Evolutionary conservation across 2,113 vertebrate genomes (phyloP).

Genomic region (Oncorhynchus tshawytscha): DNA sequence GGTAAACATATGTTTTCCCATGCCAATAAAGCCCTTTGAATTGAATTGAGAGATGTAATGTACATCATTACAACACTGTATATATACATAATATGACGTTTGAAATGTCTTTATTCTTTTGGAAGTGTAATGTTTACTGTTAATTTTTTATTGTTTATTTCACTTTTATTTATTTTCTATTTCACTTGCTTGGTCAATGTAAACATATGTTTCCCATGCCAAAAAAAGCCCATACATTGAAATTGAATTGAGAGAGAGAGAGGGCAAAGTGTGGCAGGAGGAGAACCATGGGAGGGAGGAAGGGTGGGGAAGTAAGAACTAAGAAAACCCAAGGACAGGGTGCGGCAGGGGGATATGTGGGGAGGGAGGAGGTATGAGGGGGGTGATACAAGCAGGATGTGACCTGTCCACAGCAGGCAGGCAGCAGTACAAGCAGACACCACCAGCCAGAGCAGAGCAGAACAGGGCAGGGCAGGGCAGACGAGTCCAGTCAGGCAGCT

Average conservation of each 20-base stretch:
- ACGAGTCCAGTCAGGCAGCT: neutral
- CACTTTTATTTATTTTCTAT: too few relatives aligned
- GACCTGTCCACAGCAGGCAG: constrained; percentile 26
- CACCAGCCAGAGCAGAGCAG: neutral
- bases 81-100: too few relatives aligned
- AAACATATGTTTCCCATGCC: too few relatives aligned
- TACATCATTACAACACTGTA: too few relatives aligned
- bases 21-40: too few relatives aligned
- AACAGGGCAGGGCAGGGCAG: neutral
- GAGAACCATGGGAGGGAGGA: neutral
- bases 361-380: constrained; percentile 16
- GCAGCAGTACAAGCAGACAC: constrained; percentile 28
- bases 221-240: too few relatives aligned
- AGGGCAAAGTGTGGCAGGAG: constrained; percentile 20
- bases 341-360: neutral
- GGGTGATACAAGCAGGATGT: neutral
- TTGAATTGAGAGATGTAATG: too few relatives aligned
- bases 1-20: too few relatives aligned
- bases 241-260: neutral
- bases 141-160: too few relatives aligned
- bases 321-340: neutral
- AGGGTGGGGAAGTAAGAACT: neutral
- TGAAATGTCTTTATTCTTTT: too few relatives aligned
- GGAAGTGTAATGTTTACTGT: too few relatives aligned
- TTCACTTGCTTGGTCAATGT: too few relatives aligned